Base-by-base conservation (phyloP, 2,797 vertebrate species). In the Pelodytes ibericus region DNA sequence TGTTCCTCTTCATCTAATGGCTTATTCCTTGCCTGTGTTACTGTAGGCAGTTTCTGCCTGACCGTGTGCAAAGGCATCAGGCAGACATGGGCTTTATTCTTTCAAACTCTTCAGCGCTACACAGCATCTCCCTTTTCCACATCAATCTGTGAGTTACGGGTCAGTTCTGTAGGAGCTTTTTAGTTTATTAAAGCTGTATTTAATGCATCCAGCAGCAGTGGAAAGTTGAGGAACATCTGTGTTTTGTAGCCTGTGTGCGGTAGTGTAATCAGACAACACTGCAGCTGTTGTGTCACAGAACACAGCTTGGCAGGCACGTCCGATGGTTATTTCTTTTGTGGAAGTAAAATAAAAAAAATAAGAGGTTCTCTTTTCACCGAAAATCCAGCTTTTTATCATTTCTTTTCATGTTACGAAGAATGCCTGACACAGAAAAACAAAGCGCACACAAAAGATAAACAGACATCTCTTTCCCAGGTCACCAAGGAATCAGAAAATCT, bases 321-420 rank as follows among this genome's bases (percentile, higher is more conserved):
- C 25, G 20, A 64, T 41, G 36, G 31, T 64, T 64, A 24, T 39
- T 3, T 64, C 61, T 47, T 47, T 65, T 65, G 63, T 65, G 8
- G 22, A 47, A 27, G 13, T 16, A 63, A 39, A 63, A 63, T 10
- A 18, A 33, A 25, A 56, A 36, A 18, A 31, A 16, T 24, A n/a
- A 44, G 24, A 44, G 24, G 58, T 65, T 65, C 13, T 64, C 16
- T 44, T 27, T n/a, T 25, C 47, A 16, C n/a, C 13, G 13, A 65
- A 65, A 66, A 71, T 63, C 64, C 53, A 44, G 64, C 67, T 61
- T 82, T 86, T 87, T 75, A 82, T 87, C 77, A 47, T 78, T 80
- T 81, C 2, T 78, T 44, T 30, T 81, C 39, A 65, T 71, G 57
- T 71, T 81, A 75, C 82, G 72, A 44, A 82, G 83, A 85, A 80